Evolutionary conservation across 1,140 invertebrate species (phyloP).

Genomic region (Saccostrea glomerata): DNA sequence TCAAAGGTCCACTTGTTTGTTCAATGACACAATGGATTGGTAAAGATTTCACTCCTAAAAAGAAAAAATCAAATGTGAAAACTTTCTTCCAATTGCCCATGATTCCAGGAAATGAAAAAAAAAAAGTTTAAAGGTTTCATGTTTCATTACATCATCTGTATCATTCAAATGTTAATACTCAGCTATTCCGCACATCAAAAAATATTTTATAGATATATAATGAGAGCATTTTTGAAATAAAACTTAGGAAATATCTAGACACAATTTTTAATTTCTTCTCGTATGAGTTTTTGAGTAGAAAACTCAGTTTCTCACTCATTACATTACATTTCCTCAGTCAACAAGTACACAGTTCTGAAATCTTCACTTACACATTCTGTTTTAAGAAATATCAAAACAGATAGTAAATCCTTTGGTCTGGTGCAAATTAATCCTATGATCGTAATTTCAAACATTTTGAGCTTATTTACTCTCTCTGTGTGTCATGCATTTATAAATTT

Average conservation of each 20-base stretch:
- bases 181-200: not conserved
- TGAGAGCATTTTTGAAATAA: not conserved
- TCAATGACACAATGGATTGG: constrained; percentile 94
- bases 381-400: constrained; percentile 19
- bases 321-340: not conserved
- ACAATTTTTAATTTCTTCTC: not conserved
- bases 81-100: not conserved
- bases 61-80: constrained; percentile 30
- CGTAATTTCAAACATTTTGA: constrained; percentile 28
- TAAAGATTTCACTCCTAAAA: constrained; percentile 85
- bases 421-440: constrained; percentile 35
- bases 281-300: not conserved
- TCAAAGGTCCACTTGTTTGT: constrained; percentile 66
- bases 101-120: no score
- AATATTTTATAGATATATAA: not conserved
- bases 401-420: constrained; percentile 5
- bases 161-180: not conserved
- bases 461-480: constrained; percentile 34
- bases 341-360: constrained; percentile 13
- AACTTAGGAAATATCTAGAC: not conserved
- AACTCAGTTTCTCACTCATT: constrained; percentile 8
- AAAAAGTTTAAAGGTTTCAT: no score
- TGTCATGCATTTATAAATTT: constrained; percentile 2
- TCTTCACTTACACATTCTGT: constrained; percentile 4
- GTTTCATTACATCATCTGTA: no score